Percentiles rank a stretch among this genome's conserved stretches.
phyloP scores from a whole-genome alignment of 2,113 vertebrate species.

The Poecilia latipinna region DNA sequence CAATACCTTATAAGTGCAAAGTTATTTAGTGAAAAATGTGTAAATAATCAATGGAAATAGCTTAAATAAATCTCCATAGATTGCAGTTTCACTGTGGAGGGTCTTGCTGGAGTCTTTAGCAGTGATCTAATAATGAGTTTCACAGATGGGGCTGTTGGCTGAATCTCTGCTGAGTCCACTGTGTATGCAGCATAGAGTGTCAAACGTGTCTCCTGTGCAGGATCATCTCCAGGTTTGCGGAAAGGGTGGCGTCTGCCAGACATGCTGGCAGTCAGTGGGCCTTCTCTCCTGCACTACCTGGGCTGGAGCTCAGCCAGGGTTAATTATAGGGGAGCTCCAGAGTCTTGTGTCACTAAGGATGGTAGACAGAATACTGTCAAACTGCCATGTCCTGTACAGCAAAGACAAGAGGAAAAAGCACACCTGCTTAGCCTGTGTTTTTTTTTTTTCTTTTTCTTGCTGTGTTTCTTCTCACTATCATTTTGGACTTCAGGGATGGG shows the following conservation, averaged over 20 bases:
- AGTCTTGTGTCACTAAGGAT: slow-evolving; percentile 79
- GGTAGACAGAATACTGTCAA: slow-evolving; percentile 79
- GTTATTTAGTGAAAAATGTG: neutral
- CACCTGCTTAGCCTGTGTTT: slow-evolving; percentile 65
- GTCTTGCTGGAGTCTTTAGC: slow-evolving; percentile 70
- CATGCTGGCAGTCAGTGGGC: slow-evolving; percentile 75
- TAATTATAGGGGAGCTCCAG: slow-evolving; percentile 84
- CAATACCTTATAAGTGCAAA: neutral
- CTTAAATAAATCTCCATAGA: slow-evolving; percentile 4
- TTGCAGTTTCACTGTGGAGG: slow-evolving; percentile 43
- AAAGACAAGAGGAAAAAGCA: slow-evolving; percentile 75
- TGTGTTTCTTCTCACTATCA: slow-evolving; percentile 33
- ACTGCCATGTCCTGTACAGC: slow-evolving; percentile 78
- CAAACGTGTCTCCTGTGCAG: slow-evolving; percentile 78
- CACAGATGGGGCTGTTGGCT: slow-evolving; percentile 80
- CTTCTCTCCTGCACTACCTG: slow-evolving; percentile 78
- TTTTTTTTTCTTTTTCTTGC: slow-evolving; percentile 7
- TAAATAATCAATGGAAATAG: neutral
- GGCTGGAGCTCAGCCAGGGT: slow-evolving; percentile 83
- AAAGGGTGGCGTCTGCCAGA: slow-evolving; percentile 81
- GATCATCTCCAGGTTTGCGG: slow-evolving; percentile 77
- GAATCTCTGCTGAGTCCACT: slow-evolving; percentile 67
- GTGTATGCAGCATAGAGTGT: slow-evolving; percentile 73
- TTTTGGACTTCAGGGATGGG: slow-evolving; percentile 20
- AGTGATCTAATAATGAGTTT: slow-evolving; percentile 75